phyloP scores from a whole-genome alignment of 2,113 vertebrate species.

The Lampris megalopsis region DNA sequence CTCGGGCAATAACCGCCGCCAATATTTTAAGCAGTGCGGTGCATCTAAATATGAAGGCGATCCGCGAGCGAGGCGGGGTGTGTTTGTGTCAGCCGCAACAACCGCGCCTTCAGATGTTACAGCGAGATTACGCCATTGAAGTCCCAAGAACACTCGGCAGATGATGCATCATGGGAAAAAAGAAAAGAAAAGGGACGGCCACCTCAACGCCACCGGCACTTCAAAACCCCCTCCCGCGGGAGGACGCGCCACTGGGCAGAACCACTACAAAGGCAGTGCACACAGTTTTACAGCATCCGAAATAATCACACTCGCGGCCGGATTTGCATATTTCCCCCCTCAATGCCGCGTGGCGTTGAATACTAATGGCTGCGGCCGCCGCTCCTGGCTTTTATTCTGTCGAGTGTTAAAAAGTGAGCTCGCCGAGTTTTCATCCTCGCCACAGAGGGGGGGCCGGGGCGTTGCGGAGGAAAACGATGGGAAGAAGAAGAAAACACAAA shows the following conservation, averaged over 20 bases:
- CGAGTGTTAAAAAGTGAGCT: slow-evolving; percentile 23
- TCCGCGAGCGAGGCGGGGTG: not conserved
- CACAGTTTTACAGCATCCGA: slow-evolving; percentile 11
- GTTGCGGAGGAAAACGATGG: not conserved
- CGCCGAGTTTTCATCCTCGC: slow-evolving; percentile 53
- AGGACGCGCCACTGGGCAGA: slow-evolving; percentile 2
- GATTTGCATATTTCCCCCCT: slow-evolving; percentile 22
- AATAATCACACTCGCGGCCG: slow-evolving; percentile 16
- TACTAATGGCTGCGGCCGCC: slow-evolving; percentile 21
- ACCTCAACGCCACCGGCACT: slow-evolving; percentile 17
- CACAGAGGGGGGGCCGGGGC: slow-evolving; percentile 7
- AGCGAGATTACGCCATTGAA: not conserved
- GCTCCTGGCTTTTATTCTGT: slow-evolving; percentile 4
- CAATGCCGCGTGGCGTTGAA: slow-evolving; percentile 4
- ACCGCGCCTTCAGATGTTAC: slow-evolving; percentile 16
- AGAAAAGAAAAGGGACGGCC: not conserved
- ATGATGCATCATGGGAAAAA: slow-evolving; percentile 30
- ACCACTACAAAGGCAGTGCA: slow-evolving; percentile 21
- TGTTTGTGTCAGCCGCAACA: not conserved
- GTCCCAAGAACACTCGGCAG: slow-evolving; percentile 12
- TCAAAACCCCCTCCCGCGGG: slow-evolving; percentile 22
- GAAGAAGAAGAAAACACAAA: slow-evolving; percentile 34
- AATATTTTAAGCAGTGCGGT: not conserved
- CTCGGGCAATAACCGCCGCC: slow-evolving; percentile 16
- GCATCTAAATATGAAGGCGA: too few relatives aligned